phyloP scores from a whole-genome alignment of 2,797 vertebrate species.

The Sebastes taczanowskii region DNA sequence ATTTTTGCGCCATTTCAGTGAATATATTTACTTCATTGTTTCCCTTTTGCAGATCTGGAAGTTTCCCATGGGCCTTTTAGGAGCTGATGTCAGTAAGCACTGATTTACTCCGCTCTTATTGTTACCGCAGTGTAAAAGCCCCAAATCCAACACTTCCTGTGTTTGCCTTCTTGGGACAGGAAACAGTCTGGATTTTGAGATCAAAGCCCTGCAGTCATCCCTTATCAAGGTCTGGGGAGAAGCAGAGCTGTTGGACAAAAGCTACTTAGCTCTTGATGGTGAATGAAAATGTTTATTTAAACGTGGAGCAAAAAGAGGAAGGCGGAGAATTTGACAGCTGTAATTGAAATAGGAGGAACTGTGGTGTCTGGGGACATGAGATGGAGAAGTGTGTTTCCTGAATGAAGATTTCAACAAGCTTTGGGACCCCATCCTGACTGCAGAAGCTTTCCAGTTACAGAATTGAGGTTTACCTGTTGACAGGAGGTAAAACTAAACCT shows the following conservation, averaged over 20 bases:
- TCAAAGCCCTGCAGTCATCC: conserved; percentile 49
- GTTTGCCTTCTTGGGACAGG: conserved; percentile 63
- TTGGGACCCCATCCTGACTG: not conserved
- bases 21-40: not conserved
- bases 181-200: conserved; percentile 57
- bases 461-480: not conserved
- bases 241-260: conserved; percentile 22
- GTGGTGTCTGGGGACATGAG: conserved; percentile 33
- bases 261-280: not conserved
- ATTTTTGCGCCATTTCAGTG: not conserved
- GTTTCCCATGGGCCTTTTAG: conserved; percentile 45
- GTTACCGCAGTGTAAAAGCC: conserved; percentile 31
- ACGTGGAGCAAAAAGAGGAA: not conserved
- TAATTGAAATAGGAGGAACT: not conserved
- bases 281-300: conserved; percentile 34
- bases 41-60: not conserved
- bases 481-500: not conserved
- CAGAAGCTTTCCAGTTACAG: not conserved
- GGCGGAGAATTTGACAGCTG: not conserved
- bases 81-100: conserved; percentile 17
- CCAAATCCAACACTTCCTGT: conserved; percentile 65
- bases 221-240: conserved; percentile 31
- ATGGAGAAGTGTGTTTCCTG: conserved; percentile 32
- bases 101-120: conserved; percentile 59
- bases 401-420: conserved; percentile 3